Evolutionary conservation across 2,113 vertebrate genomes (phyloP), one percentile per base, ranked within the genome.

Genomic region (Elephas maximus): DNA sequence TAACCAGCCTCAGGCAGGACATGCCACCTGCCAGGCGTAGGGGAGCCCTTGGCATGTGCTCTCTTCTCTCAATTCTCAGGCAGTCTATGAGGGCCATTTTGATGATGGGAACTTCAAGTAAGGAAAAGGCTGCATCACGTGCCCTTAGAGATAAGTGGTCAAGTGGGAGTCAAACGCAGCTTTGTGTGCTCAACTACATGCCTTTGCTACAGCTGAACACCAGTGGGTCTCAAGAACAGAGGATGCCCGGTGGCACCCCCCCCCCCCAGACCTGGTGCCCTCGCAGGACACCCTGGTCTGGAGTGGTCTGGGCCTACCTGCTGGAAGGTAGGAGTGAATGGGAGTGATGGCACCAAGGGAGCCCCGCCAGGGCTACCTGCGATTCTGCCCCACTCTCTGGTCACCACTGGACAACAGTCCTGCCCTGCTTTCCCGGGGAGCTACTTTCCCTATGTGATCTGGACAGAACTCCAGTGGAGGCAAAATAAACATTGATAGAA

Each of bases 381-480:
- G 33, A 10, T 26, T 44, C 41, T 6, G 74, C 41, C 37, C 37
- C 5, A 30, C 6, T 23, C 45, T 60, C 5, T 1, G 63, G 26
- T 92, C 85, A 14, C 62, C 5, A 6, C 28, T 5, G 45, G 33
- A 24, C 57, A 26, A 7, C 15, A 14, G 90, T 45, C 26, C 8
- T 14, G 6, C 20, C 33, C 14, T 2, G 24, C 0, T 0, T 2
- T 0, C 41, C 17, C 0, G 2, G 4, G 44, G 33, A 30, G 41
- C 37, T 6, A 53, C 37, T 14, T 1, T 23, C 2, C 0, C 37
- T 0, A 30, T 53, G 0, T 0, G 10, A 60, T 4, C 63, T 14
- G 17, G 6, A 6, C 30, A 1, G 77, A 63, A 23, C 63, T 23
- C 41, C 15, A 1, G n/a, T 12, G 67, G 12, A 67, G 28, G 60